Evolutionary conservation across 2,888 invertebrate genomes (phyloP).

Genomic region (Oligia latruncula): DNA sequence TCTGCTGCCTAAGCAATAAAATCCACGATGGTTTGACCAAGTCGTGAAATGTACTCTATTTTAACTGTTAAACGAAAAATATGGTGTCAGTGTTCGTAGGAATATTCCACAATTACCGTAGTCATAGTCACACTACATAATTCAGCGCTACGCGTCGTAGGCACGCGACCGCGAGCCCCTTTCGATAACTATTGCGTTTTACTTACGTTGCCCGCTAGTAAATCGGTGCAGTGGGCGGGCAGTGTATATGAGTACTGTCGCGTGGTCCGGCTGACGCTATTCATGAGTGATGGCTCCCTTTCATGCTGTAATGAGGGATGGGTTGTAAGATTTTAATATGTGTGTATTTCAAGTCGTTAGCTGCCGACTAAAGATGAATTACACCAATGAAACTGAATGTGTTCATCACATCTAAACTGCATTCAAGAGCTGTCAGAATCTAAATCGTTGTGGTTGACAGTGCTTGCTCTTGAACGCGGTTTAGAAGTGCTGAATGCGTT

Average conservation of each 20-base stretch:
- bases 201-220: slow-evolving; percentile 24
- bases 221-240: slow-evolving; percentile 29
- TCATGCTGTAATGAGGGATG: slow-evolving; percentile 17
- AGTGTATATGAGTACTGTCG: slow-evolving; percentile 25
- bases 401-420: neutral
- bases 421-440: neutral
- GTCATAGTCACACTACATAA: slow-evolving; percentile 33
- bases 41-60: neutral
- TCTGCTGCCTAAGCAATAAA: too few relatives aligned
- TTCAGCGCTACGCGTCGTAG: slow-evolving; percentile 35
- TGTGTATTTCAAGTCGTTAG: slow-evolving; percentile 10
- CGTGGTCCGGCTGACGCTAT: slow-evolving; percentile 18
- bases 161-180: slow-evolving; percentile 41
- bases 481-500: too few relatives aligned
- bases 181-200: slow-evolving; percentile 60
- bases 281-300: slow-evolving; percentile 44
- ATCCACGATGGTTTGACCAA: too few relatives aligned
- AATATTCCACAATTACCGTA: neutral
- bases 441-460: too few relatives aligned
- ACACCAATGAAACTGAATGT: neutral
- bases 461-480: too few relatives aligned
- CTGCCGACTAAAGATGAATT: neutral
- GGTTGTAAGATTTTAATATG: slow-evolving; percentile 21
- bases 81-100: neutral
- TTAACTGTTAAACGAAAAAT: neutral